Conservation (phyloP, 1,140 invertebrate species). For the Nebria ingens region DNA sequence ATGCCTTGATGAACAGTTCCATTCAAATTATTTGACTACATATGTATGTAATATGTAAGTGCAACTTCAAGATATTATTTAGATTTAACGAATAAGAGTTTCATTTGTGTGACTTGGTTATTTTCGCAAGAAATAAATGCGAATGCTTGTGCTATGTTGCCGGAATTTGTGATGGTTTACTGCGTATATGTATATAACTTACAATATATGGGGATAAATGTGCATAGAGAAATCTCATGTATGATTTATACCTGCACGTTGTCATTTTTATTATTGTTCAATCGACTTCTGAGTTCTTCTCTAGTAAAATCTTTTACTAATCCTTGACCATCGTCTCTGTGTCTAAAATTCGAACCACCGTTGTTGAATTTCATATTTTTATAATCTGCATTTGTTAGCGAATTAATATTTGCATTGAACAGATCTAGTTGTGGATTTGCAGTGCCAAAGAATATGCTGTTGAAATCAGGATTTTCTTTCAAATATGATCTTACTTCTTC, state of each 20-base stretch:
- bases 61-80: too few relatives aligned
- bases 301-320: constrained; percentile 16
- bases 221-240: too few relatives aligned
- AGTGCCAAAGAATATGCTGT: constrained; percentile 5
- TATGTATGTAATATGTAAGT: too few relatives aligned
- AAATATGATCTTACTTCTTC: constrained; percentile 34
- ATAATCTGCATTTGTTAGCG: neutral
- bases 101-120: too few relatives aligned
- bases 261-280: neutral
- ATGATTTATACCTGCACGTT: neutral
- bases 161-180: too few relatives aligned
- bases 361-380: constrained; percentile 13
- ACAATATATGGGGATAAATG: too few relatives aligned
- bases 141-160: too few relatives aligned
- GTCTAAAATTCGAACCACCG: constrained; percentile 19
- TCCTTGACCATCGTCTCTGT: constrained; percentile 23
- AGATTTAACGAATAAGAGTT: too few relatives aligned
- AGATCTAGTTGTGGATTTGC: constrained; percentile 18
- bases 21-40: too few relatives aligned
- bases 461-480: constrained; percentile 22
- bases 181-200: too few relatives aligned
- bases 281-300: constrained; percentile 11
- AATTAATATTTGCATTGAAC: constrained; percentile 10
- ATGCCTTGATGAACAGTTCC: too few relatives aligned
- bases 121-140: too few relatives aligned